phyloP scores from a whole-genome alignment of 2,797 vertebrate species.

The Paguma larvata region DNA sequence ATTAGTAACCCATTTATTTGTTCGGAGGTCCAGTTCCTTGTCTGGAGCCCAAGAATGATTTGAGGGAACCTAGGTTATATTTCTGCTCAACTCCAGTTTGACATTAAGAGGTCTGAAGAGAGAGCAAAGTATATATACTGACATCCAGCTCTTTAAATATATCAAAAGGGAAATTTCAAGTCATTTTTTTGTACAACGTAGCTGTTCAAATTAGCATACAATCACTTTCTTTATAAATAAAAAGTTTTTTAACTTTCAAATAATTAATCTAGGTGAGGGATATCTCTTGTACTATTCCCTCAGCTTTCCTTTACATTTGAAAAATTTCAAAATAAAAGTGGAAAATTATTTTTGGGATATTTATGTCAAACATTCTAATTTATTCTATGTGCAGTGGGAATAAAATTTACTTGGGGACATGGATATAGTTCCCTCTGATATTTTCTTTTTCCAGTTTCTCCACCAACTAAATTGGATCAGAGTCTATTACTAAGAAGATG shows the following conservation, averaged over 20 bases:
- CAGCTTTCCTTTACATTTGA: not conserved
- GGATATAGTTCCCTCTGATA: not conserved
- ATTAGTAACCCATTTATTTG: fast-evolving
- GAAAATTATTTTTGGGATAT: not conserved
- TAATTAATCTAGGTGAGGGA: not conserved
- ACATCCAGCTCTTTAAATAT: not conserved
- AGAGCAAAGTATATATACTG: not conserved
- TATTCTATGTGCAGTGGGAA: not conserved
- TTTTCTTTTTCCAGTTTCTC: not conserved
- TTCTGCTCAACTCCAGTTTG: not conserved
- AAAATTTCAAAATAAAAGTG: not conserved
- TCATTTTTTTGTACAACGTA: not conserved
- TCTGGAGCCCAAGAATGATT: not conserved
- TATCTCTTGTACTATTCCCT: not conserved
- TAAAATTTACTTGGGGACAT: not conserved
- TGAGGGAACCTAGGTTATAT: not conserved
- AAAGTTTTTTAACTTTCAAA: not conserved
- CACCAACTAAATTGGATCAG: not conserved
- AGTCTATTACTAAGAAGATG: too few relatives aligned
- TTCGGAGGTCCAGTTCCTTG: not conserved
- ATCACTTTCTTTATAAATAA: not conserved
- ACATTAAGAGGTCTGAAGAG: not conserved
- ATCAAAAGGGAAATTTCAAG: not conserved
- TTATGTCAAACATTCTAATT: not conserved
- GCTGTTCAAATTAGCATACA: not conserved